These are phyloP conservation scores for Sicus ferrugineus DNA, from an alignment of 2,888 invertebrate genomes.

Conservation along the genomic window DNA sequence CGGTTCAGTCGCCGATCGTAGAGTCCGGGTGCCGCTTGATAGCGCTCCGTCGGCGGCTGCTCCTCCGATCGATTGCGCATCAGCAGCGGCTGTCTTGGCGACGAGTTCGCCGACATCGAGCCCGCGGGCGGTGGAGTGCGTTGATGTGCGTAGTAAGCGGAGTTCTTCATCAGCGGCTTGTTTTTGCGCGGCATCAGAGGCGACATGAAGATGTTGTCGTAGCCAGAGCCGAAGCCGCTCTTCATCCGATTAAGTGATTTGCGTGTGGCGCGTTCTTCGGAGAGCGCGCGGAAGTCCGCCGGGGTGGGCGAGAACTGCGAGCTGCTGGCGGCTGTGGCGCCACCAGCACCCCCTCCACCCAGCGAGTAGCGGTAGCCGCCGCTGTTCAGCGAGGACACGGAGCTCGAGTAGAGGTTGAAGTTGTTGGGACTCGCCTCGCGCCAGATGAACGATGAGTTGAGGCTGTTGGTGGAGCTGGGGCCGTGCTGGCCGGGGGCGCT, in stretches of 20 bases:
- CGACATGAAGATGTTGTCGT: slow-evolving; percentile 63
- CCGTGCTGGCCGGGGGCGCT: slow-evolving; percentile 36
- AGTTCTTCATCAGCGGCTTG: slow-evolving; percentile 47
- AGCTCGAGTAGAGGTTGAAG: slow-evolving; percentile 64
- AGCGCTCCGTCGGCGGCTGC: slow-evolving; percentile 37
- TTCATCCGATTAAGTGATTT: slow-evolving; percentile 60
- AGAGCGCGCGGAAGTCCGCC: slow-evolving; percentile 57
- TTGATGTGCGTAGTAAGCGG: slow-evolving; percentile 37
- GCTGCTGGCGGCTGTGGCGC: neutral
- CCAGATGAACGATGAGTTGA: slow-evolving; percentile 65
- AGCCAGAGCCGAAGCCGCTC: slow-evolving; percentile 63
- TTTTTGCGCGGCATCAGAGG: slow-evolving; percentile 62
- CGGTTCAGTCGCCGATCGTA: slow-evolving; percentile 64
- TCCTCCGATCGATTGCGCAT: slow-evolving; percentile 49
- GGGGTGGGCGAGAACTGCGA: slow-evolving; percentile 35
- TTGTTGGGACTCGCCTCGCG: slow-evolving; percentile 65
- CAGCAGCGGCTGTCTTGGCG: slow-evolving; percentile 36
- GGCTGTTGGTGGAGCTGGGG: slow-evolving; percentile 61
- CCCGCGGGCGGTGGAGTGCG: slow-evolving; percentile 38
- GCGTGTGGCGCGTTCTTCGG: slow-evolving; percentile 60
- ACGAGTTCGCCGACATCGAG: slow-evolving; percentile 16
- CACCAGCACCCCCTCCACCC: slow-evolving; percentile 41
- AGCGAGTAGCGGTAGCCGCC: slow-evolving; percentile 56
- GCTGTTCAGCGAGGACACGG: slow-evolving; percentile 60
- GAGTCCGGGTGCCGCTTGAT: slow-evolving; percentile 55